Conservation (phyloP, 2,888 invertebrate genomes). For the Imbricaverruca yamaguchii region DNA sequence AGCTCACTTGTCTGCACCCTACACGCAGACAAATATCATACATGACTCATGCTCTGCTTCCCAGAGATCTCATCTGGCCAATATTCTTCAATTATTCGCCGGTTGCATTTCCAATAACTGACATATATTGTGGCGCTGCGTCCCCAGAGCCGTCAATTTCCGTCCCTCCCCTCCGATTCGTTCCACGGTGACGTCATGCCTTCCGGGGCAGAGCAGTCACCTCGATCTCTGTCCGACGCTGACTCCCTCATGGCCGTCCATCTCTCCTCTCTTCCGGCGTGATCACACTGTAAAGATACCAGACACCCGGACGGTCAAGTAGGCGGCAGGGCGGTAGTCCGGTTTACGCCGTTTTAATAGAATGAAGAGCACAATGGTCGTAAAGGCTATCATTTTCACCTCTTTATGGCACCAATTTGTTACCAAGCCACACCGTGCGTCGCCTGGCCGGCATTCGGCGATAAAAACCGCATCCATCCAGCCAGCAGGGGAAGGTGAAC, state of each 20-base stretch:
- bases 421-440: neutral
- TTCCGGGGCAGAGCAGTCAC: neutral
- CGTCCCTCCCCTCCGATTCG: neutral
- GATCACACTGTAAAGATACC: neutral
- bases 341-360: constrained; percentile 16
- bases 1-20: neutral
- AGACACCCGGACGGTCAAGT: neutral
- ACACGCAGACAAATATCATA: neutral
- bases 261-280: no score
- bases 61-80: neutral
- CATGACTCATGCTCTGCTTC: neutral
- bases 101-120: constrained; percentile 5
- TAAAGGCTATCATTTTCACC: constrained; percentile 20
- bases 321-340: neutral
- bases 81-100: neutral
- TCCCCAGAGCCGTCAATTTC: neutral
- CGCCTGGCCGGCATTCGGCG: neutral
- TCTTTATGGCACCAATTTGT: constrained; percentile 19
- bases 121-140: neutral
- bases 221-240: no score
- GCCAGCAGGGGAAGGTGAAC: neutral
- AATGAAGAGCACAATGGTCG: neutral
- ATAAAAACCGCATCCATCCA: constrained; percentile 8
- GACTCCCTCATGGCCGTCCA: no score
- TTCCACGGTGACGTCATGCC: neutral